Conservation (phyloP, 2,113 vertebrate genomes). For the Brachyistius frenatus region DNA sequence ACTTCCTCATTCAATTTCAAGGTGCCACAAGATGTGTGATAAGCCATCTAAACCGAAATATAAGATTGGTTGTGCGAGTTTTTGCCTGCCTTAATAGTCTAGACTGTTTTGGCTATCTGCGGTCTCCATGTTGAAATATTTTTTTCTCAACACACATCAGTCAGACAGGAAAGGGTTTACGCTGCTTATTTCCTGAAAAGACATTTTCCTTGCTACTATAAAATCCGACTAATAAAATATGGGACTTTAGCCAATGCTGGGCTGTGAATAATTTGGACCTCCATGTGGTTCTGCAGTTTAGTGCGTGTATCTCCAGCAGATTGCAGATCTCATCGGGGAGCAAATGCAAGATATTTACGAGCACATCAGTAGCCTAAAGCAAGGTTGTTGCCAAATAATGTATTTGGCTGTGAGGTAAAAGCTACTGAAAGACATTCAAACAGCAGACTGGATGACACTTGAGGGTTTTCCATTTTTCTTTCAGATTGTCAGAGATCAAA, state of each 20-base stretch:
- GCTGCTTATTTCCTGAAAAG: no score
- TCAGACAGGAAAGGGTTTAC: no score
- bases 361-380: constrained; percentile 10
- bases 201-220: neutral
- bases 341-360: constrained; percentile 5
- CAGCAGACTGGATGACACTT: neutral
- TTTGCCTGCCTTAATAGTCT: no score
- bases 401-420: constrained; percentile 1
- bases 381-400: neutral
- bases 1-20: neutral
- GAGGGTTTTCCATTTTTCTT: constrained; percentile 9
- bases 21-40: neutral
- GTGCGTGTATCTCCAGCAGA: neutral
- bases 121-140: no score
- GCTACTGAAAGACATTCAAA: constrained; percentile 19
- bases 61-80: neutral
- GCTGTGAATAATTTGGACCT: neutral
- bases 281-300: neutral
- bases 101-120: neutral
- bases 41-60: neutral
- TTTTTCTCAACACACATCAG: no score
- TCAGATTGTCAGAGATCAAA: constrained; percentile 48
- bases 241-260: neutral
- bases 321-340: no score
- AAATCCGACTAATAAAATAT: neutral